Percentiles rank a stretch among this genome's conserved stretches.
These are phyloP conservation scores for Macrosoma leucophasiata DNA, from an alignment of 2,888 invertebrate species.

Conservation along the genomic window DNA sequence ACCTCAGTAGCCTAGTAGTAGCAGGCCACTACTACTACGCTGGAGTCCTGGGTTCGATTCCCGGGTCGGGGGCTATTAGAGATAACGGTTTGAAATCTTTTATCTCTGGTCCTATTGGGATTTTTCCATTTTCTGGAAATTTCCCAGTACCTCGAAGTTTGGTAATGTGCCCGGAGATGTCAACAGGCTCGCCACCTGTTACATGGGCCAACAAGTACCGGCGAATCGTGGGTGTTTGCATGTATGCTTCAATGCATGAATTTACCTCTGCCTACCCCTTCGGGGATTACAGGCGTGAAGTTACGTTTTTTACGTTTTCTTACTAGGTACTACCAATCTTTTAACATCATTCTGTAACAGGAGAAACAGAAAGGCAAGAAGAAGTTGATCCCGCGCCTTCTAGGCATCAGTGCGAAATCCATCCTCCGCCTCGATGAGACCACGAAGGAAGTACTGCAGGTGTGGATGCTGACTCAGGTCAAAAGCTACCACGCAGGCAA, in stretches of 20 bases:
- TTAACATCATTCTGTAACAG: constrained; percentile 39
- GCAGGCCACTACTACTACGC: neutral
- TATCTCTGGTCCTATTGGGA: no score
- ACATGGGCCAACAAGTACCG: neutral
- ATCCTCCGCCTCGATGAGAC: constrained; percentile 97
- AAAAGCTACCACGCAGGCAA: constrained; percentile 95
- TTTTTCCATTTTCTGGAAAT: no score
- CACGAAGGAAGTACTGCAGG: constrained; percentile 97
- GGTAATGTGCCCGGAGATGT: no score
- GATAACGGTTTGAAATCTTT: no score
- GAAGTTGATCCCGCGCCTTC: constrained; percentile 95
- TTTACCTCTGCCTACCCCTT: neutral
- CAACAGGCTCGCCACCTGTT: neutral
- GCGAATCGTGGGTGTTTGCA: no score
- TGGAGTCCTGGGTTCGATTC: neutral
- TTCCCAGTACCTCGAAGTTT: no score
- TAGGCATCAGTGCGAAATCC: constrained; percentile 98
- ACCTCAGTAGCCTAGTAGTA: no score
- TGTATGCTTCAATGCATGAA: neutral
- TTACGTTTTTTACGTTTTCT: no score
- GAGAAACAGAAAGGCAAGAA: constrained; percentile 99
- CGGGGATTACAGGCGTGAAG: neutral
- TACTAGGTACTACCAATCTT: no score
- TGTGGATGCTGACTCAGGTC: constrained; percentile 98
- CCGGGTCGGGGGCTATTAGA: neutral